Percentiles rank a stretch among this genome's conserved stretches.
These are phyloP conservation scores for Melopsittacus undulatus DNA, from an alignment of 2,797 vertebrate species.

Conservation along the genomic window DNA sequence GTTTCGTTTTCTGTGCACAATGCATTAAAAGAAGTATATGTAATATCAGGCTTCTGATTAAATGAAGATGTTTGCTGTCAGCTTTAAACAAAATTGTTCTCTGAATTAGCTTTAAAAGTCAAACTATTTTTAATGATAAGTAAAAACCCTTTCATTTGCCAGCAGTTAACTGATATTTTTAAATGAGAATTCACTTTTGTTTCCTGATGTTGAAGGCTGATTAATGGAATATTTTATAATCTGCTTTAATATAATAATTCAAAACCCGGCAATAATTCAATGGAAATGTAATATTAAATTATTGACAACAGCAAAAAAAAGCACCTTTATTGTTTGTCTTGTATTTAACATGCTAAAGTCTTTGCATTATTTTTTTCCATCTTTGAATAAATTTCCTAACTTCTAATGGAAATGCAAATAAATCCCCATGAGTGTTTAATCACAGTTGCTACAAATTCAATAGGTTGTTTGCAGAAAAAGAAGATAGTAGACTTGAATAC, in stretches of 20 bases:
- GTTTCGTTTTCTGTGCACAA: not conserved
- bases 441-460: not conserved
- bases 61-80: not conserved
- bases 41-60: not conserved
- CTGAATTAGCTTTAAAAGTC: not conserved
- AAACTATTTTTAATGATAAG: not conserved
- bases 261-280: not conserved
- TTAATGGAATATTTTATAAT: not conserved
- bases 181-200: not conserved
- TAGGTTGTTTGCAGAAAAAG: not conserved
- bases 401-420: not conserved
- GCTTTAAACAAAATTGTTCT: not conserved
- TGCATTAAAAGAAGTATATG: not conserved
- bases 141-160: not conserved
- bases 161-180: not conserved
- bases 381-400: not conserved
- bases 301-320: not conserved
- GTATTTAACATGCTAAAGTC: not conserved
- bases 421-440: constrained; percentile 7
- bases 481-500: not conserved
- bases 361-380: constrained; percentile 25
- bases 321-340: not conserved
- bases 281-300: not conserved
- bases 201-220: not conserved
- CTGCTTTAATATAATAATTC: not conserved